These are phyloP conservation scores for Nomada flava DNA, from an alignment of 2,888 invertebrate species.

Conservation along the genomic window DNA sequence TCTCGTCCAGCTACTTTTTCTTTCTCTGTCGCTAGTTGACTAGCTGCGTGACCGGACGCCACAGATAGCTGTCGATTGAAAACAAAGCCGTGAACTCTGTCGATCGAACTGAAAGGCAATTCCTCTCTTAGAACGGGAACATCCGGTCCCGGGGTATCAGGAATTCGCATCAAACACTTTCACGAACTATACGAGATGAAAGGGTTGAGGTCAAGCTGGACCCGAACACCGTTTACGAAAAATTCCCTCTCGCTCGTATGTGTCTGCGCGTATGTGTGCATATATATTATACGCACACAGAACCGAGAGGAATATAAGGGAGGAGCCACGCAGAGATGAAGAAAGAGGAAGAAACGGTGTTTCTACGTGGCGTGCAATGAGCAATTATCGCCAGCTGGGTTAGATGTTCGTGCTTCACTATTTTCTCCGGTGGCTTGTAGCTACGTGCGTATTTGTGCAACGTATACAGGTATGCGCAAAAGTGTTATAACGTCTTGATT, in stretches of 20 bases:
- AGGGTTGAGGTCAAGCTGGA: constrained; percentile 20
- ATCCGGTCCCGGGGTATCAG: constrained; percentile 40
- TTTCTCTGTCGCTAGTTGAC: constrained; percentile 39
- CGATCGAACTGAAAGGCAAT: constrained; percentile 45
- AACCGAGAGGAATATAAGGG: background rate
- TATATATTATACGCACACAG: no score
- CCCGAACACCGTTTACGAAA: constrained; percentile 6
- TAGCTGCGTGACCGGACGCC: constrained; percentile 76
- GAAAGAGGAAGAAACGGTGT: constrained; percentile 63
- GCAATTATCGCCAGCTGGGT: constrained; percentile 72
- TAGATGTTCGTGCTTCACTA: constrained; percentile 52
- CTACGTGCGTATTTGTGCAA: constrained; percentile 9
- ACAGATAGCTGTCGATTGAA: constrained; percentile 53
- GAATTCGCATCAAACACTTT: constrained; percentile 39
- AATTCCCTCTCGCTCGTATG: background rate
- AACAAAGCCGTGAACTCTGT: constrained; percentile 55
- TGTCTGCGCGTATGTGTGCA: background rate
- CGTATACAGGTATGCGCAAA: constrained; percentile 19
- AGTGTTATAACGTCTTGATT: constrained; percentile 11
- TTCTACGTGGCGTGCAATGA: constrained; percentile 68
- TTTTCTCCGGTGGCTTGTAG: constrained; percentile 53
- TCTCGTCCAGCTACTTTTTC: constrained; percentile 43
- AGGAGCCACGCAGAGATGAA: constrained; percentile 24
- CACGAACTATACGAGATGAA: constrained; percentile 51
- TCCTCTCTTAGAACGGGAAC: constrained; percentile 44